phyloP scores from a whole-genome alignment of 2,797 vertebrate genomes.

The Sebastes matsubarae region DNA sequence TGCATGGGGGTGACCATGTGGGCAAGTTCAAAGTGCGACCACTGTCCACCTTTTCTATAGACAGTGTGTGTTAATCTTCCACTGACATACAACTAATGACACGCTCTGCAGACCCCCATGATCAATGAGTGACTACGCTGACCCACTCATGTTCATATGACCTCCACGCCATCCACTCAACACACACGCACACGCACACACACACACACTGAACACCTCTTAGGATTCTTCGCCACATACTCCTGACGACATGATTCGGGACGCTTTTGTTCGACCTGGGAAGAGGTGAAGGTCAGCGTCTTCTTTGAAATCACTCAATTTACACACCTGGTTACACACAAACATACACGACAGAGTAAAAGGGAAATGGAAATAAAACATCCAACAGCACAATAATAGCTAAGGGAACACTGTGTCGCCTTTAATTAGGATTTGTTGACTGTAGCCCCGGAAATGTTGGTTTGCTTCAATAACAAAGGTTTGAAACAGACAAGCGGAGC shows the following conservation, averaged over 20 bases:
- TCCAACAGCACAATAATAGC: slow-evolving; percentile 36
- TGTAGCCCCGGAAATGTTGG: slow-evolving; percentile 23
- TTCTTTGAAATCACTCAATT: slow-evolving; percentile 53
- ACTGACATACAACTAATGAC: slow-evolving; percentile 56
- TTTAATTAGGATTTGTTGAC: slow-evolving; percentile 58
- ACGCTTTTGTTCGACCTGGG: slow-evolving; percentile 16
- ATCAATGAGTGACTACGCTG: slow-evolving; percentile 54
- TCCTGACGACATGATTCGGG: slow-evolving; percentile 28
- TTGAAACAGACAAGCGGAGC: neutral
- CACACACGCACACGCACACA: neutral
- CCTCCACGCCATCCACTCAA: neutral
- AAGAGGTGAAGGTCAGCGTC: slow-evolving; percentile 62
- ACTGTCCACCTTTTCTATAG: slow-evolving; percentile 5
- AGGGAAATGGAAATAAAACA: slow-evolving; percentile 55
- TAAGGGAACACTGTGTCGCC: slow-evolving; percentile 32
- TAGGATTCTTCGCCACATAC: slow-evolving; percentile 24
- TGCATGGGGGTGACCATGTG: neutral
- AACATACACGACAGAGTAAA: neutral
- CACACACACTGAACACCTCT: neutral
- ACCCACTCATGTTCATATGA: slow-evolving; percentile 37
- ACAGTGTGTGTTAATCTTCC: slow-evolving; percentile 28
- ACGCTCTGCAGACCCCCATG: slow-evolving; percentile 36
- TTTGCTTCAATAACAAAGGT: slow-evolving; percentile 23
- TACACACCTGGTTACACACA: slow-evolving; percentile 51
- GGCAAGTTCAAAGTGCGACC: neutral